Percentiles rank a stretch among this genome's conserved stretches.
Conservation (phyloP, 2,888 invertebrate species). For the Helicoverpa assulta region DNA sequence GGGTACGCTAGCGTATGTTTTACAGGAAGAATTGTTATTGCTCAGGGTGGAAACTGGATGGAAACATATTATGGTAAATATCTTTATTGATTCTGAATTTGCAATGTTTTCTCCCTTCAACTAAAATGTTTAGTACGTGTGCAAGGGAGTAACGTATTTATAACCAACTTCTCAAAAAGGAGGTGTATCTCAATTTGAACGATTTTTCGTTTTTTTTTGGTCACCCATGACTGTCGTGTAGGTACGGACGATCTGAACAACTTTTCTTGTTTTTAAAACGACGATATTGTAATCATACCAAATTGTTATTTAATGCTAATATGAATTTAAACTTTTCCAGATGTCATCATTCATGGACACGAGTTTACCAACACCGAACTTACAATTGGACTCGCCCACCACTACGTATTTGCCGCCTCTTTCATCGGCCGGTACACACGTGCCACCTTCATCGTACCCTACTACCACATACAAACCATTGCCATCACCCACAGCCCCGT, state of each 20-base stretch:
- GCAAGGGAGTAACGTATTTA: too few relatives aligned
- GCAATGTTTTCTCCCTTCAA: neutral
- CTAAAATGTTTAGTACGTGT: too few relatives aligned
- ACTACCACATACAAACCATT: slow-evolving; percentile 12
- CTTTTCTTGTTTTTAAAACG: too few relatives aligned
- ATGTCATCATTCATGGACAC: slow-evolving; percentile 42
- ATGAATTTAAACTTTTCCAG: slow-evolving; percentile 16
- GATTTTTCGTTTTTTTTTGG: too few relatives aligned
- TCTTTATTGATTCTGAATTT: slow-evolving; percentile 24
- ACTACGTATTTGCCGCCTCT: slow-evolving; percentile 7
- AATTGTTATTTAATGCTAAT: too few relatives aligned
- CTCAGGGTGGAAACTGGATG: slow-evolving; percentile 80
- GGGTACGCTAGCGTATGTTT: slow-evolving; percentile 83
- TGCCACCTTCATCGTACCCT: neutral
- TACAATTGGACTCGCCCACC: slow-evolving; percentile 1
- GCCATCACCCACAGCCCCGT: slow-evolving; percentile 20
- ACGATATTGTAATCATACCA: too few relatives aligned
- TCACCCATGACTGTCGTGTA: too few relatives aligned
- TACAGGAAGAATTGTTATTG: slow-evolving; percentile 79
- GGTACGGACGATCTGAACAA: too few relatives aligned
- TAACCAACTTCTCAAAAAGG: too few relatives aligned
- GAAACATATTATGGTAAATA: slow-evolving; percentile 78
- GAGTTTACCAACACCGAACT: neutral
- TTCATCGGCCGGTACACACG: neutral
- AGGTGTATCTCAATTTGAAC: too few relatives aligned